These are phyloP conservation scores for Alosa sapidissima DNA, from an alignment of 2,797 vertebrate species.

Conservation along the genomic window DNA sequence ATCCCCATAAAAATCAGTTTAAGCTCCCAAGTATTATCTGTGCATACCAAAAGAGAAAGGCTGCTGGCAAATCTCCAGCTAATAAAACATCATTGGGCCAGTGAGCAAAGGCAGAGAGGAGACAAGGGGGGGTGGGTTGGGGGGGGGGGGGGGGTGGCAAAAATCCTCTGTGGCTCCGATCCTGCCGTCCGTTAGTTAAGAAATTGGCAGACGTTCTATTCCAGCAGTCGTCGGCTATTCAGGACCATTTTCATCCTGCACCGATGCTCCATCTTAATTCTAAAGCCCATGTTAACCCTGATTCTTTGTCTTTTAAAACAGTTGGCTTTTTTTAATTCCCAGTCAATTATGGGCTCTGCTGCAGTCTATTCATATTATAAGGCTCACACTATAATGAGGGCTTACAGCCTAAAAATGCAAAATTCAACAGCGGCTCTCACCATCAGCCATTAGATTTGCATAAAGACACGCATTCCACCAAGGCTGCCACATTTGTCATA, in stretches of 20 bases:
- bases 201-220: slow-evolving; percentile 2
- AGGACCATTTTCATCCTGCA: not conserved
- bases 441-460: slow-evolving; percentile 16
- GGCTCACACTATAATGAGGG: not conserved
- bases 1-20: slow-evolving; percentile 53
- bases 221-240: not conserved
- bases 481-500: slow-evolving; percentile 4
- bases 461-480: slow-evolving; percentile 20
- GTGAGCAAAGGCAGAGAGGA: slow-evolving; percentile 57
- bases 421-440: not conserved
- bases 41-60: slow-evolving; percentile 58
- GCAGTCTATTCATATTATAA: not conserved
- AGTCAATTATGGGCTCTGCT: slow-evolving; percentile 20
- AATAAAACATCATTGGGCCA: slow-evolving; percentile 62
- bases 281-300: not conserved
- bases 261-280: slow-evolving; percentile 12
- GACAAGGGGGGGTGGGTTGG: slow-evolving; percentile 33
- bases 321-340: slow-evolving; percentile 39
- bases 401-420: not conserved
- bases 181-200: slow-evolving; percentile 16
- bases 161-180: not conserved
- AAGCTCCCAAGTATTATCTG: slow-evolving; percentile 57
- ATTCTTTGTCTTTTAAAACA: slow-evolving; percentile 43
- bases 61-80: slow-evolving; percentile 53
- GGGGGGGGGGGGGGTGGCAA: not conserved